Evolutionary conservation across 2,113 vertebrate species (phyloP).

Genomic region (Corythoichthys haematopterus): DNA sequence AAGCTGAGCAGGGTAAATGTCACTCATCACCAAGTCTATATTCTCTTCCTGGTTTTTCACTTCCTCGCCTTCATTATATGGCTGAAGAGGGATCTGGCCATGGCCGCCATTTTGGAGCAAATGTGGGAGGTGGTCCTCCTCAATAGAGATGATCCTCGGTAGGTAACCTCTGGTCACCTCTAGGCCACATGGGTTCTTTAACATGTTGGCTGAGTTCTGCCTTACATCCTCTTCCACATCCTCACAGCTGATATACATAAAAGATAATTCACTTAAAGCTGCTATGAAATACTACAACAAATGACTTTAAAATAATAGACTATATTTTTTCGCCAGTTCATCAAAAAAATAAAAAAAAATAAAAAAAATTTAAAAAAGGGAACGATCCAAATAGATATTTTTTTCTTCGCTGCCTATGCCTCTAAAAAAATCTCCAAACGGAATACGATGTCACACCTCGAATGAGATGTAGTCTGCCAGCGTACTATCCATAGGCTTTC

Average conservation of each 20-base stretch:
- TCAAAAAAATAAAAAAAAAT: no score
- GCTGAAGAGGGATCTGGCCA: constrained; percentile 48
- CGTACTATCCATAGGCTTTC: no score
- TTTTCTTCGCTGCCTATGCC: no score
- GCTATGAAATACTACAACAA: neutral
- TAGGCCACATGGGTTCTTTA: neutral
- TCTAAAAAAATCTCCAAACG: no score
- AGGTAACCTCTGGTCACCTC: constrained; percentile 48
- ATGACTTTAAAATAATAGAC: neutral
- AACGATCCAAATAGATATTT: no score
- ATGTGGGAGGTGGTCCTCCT: constrained; percentile 90
- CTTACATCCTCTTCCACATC: constrained; percentile 75
- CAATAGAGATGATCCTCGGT: constrained; percentile 90
- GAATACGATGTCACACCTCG: no score
- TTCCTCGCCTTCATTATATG: constrained; percentile 64
- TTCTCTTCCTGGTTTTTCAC: constrained; percentile 30
- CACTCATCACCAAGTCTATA: constrained; percentile 55
- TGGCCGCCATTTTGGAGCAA: constrained; percentile 71
- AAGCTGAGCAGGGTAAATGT: constrained; percentile 31
- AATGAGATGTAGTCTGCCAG: no score
- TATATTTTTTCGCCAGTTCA: no score
- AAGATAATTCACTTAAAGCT: neutral
- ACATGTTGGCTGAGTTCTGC: constrained; percentile 63
- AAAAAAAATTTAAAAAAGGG: no score
- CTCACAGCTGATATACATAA: constrained; percentile 39